Evolutionary conservation across 1,140 invertebrate genomes (phyloP).

Genomic region (Micrasema longulum): DNA sequence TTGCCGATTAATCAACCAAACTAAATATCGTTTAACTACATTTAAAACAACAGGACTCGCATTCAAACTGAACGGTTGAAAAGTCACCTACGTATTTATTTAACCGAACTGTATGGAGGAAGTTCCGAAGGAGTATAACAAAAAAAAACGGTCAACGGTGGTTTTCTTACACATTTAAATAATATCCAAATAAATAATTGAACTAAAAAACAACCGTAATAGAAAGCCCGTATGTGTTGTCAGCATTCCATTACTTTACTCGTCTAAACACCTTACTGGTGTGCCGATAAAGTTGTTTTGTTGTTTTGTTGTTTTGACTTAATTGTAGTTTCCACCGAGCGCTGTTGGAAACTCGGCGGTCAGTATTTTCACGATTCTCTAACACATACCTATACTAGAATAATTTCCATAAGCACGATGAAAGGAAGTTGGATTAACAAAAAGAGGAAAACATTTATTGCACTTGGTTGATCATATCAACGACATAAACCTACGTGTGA

Average conservation of each 20-base stretch:
- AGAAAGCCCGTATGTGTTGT: no score
- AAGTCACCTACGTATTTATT: no score
- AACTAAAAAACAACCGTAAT: no score
- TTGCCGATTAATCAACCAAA: constrained; percentile 34
- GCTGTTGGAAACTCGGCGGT: no score
- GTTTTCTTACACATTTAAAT: constrained; percentile 24
- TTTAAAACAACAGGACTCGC: no score
- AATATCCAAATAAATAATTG: constrained; percentile 7
- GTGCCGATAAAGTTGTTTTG: no score
- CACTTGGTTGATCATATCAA: constrained; percentile 47
- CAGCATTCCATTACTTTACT: no score
- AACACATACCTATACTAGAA: constrained; percentile 1
- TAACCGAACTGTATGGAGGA: not conserved
- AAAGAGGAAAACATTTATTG: constrained; percentile 39
- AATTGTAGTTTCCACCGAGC: no score
- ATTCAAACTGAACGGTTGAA: no score
- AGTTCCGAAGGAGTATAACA: not conserved
- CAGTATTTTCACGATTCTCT: constrained; percentile 5
- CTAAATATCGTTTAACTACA: not conserved
- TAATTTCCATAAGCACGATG: constrained; percentile 7
- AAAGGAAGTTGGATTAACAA: constrained; percentile 1
- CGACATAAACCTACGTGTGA: constrained; percentile 34
- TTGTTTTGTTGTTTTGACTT: no score
- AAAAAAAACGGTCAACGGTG: not conserved
- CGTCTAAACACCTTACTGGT: no score